Percentiles rank a stretch among this genome's conserved stretches.
Conservation (phyloP, 2,797 vertebrate genomes). For the Semaprochilodus insignis region DNA sequence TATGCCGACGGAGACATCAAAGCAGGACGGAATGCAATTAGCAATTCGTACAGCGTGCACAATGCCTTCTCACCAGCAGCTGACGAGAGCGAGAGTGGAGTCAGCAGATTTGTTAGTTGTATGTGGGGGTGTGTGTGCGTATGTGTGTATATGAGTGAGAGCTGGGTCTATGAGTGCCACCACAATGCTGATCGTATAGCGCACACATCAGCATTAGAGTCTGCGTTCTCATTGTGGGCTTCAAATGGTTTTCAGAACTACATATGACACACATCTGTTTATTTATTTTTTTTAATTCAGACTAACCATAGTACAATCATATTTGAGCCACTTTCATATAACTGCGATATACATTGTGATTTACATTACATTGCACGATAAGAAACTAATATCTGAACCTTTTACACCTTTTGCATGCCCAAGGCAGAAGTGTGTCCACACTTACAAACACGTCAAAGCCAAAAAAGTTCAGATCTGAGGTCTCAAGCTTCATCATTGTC, state of each 20-base stretch:
- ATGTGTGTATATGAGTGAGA: not conserved
- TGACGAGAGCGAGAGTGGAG: conserved; percentile 36
- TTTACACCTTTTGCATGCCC: too few species aligned
- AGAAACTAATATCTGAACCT: too few species aligned
- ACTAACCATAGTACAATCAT: too few species aligned
- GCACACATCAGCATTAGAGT: not conserved
- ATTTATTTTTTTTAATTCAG: too few species aligned
- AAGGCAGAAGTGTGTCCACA: too few species aligned
- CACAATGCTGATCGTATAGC: not conserved
- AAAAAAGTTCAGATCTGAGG: too few species aligned
- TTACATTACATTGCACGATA: too few species aligned
- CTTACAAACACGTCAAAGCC: too few species aligned
- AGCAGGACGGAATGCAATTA: conserved; percentile 58
- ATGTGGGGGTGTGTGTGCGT: not conserved
- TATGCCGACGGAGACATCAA: conserved; percentile 53
- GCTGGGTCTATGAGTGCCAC: not conserved
- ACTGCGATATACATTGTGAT: too few species aligned
- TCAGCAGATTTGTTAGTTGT: conserved; percentile 3
- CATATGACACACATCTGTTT: not conserved
- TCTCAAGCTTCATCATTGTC: too few species aligned
- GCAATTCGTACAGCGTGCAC: conserved; percentile 48
- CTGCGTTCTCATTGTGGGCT: not conserved
- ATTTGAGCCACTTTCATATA: too few species aligned
- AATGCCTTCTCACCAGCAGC: conserved; percentile 54
- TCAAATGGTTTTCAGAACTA: not conserved